Base-by-base conservation (phyloP, 2,888 invertebrate genomes). In the Habroteleia sp. region DNA sequence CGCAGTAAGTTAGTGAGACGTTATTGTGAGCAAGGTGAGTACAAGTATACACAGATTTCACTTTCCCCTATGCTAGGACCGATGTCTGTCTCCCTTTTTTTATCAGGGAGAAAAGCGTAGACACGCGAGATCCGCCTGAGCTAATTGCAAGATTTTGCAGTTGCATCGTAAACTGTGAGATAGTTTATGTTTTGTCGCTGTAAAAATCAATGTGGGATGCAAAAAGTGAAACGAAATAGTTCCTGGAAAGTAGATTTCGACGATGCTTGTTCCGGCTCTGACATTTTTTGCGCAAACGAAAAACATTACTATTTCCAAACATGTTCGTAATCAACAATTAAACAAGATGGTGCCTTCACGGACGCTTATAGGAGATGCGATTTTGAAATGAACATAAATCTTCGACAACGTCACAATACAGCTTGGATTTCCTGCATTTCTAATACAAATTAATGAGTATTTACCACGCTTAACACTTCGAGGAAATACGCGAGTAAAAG, bases 41-140 rank as follows among this genome's bases (percentile, higher is more conserved):
- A 80, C 80, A 81, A 79, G 80, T 79, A 79, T 78, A 71, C 76
- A 80, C 78, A 77, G 83, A 82, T 85, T 85, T 85, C 84, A 86
- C 86, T 86, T 86, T 86, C 86, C 81, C 83, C 79, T 80, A 79
- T 77, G 79, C 58, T 69, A 75, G 77, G 79, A 80, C 81, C 80
- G 80, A 77, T 75, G 75, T 69, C 76, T 78, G 31, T 56, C 48
- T 41, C 6, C 33, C 72, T 78, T 73, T 79, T 77, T 78, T 75
- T 66, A 75, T 68, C 72, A 7, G 11, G 27, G 39, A 69, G 48
- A 37, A 77, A 68, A 68, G 58, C 62, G 33, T 56, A 42, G 54
- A 54, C 31, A 62, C 39, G 35, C 69, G 33, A 58, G 48, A 69
- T 25, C 50, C 46, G 44, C 14, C 42, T 3, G 25, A 69, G 35